A percentile compares a stretch with the other conserved stretches of the same genome.
These are phyloP conservation scores for Hylaeus anthracinus DNA, from an alignment of 1,140 invertebrate species.

Conservation along the genomic window DNA sequence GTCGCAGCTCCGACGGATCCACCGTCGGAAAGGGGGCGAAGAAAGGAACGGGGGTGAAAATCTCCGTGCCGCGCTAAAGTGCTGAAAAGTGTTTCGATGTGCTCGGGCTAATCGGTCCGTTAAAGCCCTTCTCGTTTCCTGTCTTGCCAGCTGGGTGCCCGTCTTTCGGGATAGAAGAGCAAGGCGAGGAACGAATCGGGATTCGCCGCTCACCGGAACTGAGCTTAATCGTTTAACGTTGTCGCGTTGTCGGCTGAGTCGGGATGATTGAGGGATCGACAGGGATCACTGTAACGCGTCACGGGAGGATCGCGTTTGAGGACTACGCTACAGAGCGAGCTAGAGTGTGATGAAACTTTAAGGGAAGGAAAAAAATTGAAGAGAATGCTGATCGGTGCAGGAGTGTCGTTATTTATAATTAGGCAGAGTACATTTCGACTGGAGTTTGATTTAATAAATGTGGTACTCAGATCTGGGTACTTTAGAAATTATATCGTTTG, in stretches of 20 bases:
- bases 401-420: too few species aligned
- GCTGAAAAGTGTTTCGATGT: conserved; percentile 75
- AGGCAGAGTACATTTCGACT: too few species aligned
- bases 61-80: conserved; percentile 60
- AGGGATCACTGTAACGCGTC: background rate
- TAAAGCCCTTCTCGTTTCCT: conserved; percentile 61
- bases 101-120: conserved; percentile 73
- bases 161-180: conserved; percentile 21
- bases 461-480: too few species aligned
- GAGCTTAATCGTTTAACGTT: conserved; percentile 59
- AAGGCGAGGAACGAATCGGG: conserved; percentile 28
- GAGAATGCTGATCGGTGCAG: too few species aligned
- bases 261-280: conserved; percentile 30
- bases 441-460: too few species aligned
- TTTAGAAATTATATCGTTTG: too few species aligned
- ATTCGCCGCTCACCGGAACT: conserved; percentile 30
- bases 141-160: conserved; percentile 1
- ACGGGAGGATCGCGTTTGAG: background rate
- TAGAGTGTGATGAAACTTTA: too few species aligned
- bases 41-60: conserved; percentile 25
- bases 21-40: conserved; percentile 9
- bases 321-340: too few species aligned
- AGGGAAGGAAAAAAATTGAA: too few species aligned
- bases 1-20: background rate
- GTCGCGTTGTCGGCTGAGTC: conserved; percentile 41